Conservation (phyloP, 2,797 vertebrate genomes). For the Echeneis naucrates region DNA sequence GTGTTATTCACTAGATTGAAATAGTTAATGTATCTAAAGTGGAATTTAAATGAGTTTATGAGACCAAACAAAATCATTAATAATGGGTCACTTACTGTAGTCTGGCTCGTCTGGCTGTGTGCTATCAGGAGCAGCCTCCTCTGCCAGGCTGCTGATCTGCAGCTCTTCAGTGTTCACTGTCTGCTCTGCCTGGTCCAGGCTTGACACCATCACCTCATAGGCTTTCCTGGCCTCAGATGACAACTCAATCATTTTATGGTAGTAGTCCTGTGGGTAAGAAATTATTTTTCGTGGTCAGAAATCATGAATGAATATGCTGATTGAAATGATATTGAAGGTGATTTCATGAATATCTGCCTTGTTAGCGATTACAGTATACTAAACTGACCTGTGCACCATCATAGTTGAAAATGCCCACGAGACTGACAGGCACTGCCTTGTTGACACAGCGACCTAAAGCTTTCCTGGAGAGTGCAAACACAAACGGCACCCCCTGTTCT, state of each 20-base stretch:
- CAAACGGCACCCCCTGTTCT: conserved; percentile 93
- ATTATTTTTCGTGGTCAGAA: not conserved
- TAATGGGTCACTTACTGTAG: conserved; percentile 86
- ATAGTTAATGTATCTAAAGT: too few species aligned
- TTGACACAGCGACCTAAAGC: conserved; percentile 93
- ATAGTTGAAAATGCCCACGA: conserved; percentile 98
- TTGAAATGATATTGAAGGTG: too few species aligned
- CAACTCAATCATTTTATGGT: conserved; percentile 95
- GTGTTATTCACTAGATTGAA: not conserved
- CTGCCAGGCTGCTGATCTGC: conserved; percentile 48
- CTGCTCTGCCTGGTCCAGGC: conserved; percentile 69
- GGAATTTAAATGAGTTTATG: not conserved
- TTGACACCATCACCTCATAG: conserved; percentile 91
- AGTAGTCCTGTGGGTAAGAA: conserved; percentile 87
- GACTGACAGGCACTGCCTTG: conserved; percentile 95
- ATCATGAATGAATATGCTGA: too few species aligned
- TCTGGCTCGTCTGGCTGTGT: conserved; percentile 84
- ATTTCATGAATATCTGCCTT: not conserved
- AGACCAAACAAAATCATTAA: not conserved
- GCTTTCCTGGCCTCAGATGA: conserved; percentile 91
- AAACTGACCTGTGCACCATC: conserved; percentile 94
- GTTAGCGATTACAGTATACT: not conserved
- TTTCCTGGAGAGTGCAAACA: conserved; percentile 96
- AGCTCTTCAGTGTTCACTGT: conserved; percentile 25
- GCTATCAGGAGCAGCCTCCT: conserved; percentile 50